These are phyloP conservation scores for Drosophila barbarae DNA, from an alignment of 2,888 invertebrate genomes.

Conservation along the genomic window DNA sequence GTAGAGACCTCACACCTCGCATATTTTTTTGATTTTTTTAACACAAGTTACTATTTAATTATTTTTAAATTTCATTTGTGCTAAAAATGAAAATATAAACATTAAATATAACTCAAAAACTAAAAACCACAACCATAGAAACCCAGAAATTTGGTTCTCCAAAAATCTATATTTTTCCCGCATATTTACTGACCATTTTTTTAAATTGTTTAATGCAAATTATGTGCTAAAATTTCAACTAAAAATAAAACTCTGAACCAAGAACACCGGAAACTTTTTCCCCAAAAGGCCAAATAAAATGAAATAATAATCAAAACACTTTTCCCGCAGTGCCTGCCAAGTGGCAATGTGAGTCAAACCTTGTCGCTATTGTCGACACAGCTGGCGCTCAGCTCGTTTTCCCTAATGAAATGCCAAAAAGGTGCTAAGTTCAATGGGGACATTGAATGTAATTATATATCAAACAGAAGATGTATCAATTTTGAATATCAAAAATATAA, in stretches of 20 bases:
- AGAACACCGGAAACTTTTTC: not conserved
- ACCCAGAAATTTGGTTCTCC: not conserved
- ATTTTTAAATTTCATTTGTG: not conserved
- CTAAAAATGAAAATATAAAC: not conserved
- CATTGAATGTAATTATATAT: not conserved
- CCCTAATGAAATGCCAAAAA: not conserved
- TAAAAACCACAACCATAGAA: not conserved
- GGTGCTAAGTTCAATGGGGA: not conserved
- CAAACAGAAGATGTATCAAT: not conserved
- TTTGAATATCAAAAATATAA: too few relatives aligned
- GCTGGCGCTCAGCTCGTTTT: slow-evolving; percentile 19
- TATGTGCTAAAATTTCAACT: not conserved
- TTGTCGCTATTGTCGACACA: slow-evolving; percentile 24
- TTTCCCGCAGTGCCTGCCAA: slow-evolving; percentile 10
- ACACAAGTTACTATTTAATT: not conserved
- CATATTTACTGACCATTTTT: too few relatives aligned
- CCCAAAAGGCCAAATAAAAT: not conserved
- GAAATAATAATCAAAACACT: not conserved
- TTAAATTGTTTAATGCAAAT: not conserved
- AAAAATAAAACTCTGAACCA: not conserved
- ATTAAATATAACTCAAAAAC: not conserved
- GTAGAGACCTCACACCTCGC: not conserved
- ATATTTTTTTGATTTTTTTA: not conserved
- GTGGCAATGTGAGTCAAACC: slow-evolving; percentile 32
- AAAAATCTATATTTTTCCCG: not conserved